phyloP scores from a whole-genome alignment of 2,797 vertebrate species.

The Simalia tracyae region DNA sequence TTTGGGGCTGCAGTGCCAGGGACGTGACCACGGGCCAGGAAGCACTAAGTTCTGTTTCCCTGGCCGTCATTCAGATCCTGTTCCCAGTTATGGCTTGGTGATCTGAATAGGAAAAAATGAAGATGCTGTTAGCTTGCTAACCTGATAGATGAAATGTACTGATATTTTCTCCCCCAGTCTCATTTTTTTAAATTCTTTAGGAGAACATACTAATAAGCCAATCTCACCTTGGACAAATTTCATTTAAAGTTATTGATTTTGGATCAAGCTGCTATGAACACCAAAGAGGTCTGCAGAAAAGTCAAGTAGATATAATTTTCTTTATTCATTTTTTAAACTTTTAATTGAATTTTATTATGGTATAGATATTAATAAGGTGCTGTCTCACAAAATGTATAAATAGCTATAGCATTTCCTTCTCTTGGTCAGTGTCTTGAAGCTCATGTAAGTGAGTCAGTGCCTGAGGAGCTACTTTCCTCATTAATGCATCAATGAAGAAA shows the following conservation, averaged over 20 bases:
- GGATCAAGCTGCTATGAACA: slow-evolving; percentile 95
- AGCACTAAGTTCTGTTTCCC: neutral
- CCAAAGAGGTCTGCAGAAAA: slow-evolving; percentile 84
- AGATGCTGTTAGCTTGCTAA: neutral
- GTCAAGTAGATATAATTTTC: slow-evolving; percentile 68
- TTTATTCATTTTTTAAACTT: slow-evolving; percentile 56
- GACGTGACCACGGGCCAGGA: neutral
- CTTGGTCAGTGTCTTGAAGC: no score
- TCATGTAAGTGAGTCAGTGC: neutral
- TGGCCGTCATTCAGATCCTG: neutral
- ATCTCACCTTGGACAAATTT: slow-evolving; percentile 84
- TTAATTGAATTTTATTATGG: neutral
- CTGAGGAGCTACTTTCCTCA: neutral
- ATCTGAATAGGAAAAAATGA: neutral
- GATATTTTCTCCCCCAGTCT: neutral
- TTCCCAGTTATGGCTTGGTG: neutral
- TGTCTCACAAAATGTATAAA: neutral
- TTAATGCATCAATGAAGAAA: neutral
- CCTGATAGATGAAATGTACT: neutral
- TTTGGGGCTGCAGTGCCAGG: neutral
- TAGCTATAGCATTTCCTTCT: neutral
- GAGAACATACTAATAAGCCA: slow-evolving; percentile 92
- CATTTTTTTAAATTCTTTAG: slow-evolving; percentile 63
- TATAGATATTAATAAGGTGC: no score
- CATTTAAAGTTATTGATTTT: slow-evolving; percentile 96